Percentiles rank a stretch among this genome's conserved stretches.
Conservation (phyloP, 2,888 invertebrate genomes). For the Palloptera scutellata region DNA sequence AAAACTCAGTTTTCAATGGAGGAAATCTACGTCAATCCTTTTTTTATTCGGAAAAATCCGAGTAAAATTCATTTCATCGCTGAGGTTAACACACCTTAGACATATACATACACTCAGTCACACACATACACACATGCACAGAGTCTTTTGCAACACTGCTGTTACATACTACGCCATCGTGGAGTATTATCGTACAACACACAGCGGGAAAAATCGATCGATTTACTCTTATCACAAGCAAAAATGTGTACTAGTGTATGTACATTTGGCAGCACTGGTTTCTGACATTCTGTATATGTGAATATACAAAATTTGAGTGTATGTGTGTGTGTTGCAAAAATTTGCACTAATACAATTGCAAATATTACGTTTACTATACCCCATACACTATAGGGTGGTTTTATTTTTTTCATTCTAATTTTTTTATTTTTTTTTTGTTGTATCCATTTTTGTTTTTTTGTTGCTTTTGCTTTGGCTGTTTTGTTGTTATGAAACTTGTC, state of each 20-base stretch:
- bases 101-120: conserved; percentile 52
- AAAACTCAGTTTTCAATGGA: not conserved
- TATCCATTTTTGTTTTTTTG: not conserved
- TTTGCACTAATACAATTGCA: not conserved
- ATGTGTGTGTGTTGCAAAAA: conserved; percentile 11
- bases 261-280: conserved; percentile 23
- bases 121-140: conserved; percentile 7
- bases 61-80: not conserved
- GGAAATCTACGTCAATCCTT: not conserved
- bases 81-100: conserved; percentile 64
- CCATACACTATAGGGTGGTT: not conserved
- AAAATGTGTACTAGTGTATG: conserved; percentile 9
- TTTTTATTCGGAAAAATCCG: too few species aligned
- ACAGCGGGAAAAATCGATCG: conserved; percentile 56
- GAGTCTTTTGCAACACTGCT: conserved; percentile 19
- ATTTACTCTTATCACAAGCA: conserved; percentile 37
- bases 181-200: not conserved
- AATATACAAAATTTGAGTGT: not conserved
- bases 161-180: too few species aligned
- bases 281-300: too few species aligned
- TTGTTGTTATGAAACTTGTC: too few species aligned
- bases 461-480: too few species aligned
- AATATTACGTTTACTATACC: not conserved
- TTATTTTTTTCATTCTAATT: too few species aligned
- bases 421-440: not conserved